These are phyloP conservation scores for Nylanderia fulva DNA, from an alignment of 1,140 invertebrate genomes.

Conservation along the genomic window DNA sequence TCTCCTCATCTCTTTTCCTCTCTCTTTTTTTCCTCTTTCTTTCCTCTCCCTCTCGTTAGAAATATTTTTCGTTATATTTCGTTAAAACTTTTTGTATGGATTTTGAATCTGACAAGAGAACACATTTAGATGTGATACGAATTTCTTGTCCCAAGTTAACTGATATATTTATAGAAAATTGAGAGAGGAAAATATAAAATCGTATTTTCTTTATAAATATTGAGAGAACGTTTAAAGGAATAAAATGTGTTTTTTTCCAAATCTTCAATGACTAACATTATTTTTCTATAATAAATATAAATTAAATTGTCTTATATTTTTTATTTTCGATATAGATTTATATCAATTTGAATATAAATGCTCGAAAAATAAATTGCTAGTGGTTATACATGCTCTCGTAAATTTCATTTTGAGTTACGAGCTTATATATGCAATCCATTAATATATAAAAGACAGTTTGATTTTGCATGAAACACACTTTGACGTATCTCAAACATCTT, in stretches of 20 bases:
- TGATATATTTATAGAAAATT: too few relatives aligned
- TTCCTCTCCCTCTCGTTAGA: not conserved
- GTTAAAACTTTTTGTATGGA: too few relatives aligned
- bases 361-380: not conserved
- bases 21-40: not conserved
- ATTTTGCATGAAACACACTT: not conserved
- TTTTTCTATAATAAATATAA: not conserved
- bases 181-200: too few relatives aligned
- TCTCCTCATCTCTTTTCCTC: not conserved
- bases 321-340: not conserved
- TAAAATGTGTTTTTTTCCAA: too few relatives aligned
- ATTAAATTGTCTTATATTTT: constrained; percentile 1
- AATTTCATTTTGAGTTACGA: not conserved
- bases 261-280: too few relatives aligned
- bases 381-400: not conserved
- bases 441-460: not conserved
- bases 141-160: too few relatives aligned
- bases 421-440: constrained; percentile 12
- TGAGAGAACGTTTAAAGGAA: too few relatives aligned
- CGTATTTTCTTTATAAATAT: too few relatives aligned
- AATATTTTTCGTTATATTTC: not conserved
- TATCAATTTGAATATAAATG: not conserved
- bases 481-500: not conserved
- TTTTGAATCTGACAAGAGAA: too few relatives aligned
- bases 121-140: too few relatives aligned